These are phyloP conservation scores for Diceros bicornis DNA, from an alignment of 2,797 vertebrate species.

Conservation along the genomic window DNA sequence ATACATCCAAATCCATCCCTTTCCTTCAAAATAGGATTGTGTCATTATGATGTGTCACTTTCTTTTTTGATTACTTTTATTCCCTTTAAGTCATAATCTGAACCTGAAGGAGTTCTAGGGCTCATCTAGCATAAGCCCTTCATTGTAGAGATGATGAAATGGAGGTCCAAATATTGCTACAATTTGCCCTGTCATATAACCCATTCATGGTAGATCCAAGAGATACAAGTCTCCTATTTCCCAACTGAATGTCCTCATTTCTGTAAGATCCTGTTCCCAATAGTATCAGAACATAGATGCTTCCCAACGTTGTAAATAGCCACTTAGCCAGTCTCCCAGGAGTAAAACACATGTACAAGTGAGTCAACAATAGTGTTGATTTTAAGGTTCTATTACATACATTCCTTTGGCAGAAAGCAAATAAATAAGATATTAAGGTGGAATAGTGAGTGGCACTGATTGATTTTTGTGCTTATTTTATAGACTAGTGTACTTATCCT, in stretches of 20 bases:
- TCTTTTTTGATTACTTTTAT: background rate
- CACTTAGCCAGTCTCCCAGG: background rate
- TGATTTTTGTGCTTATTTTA: slow-evolving; percentile 58
- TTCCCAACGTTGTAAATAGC: background rate
- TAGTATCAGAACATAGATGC: background rate
- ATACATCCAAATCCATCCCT: background rate
- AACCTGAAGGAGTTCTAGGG: background rate
- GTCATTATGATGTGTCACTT: background rate
- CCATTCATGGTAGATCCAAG: background rate
- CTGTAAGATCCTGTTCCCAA: background rate
- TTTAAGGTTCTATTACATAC: background rate
- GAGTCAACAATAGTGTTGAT: background rate
- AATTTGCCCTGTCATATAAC: background rate
- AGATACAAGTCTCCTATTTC: background rate
- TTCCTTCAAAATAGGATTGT: background rate
- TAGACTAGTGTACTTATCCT: background rate
- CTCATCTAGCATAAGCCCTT: background rate
- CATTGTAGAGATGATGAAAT: slow-evolving; percentile 7
- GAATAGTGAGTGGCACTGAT: background rate
- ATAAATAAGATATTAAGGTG: background rate
- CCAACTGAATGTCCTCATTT: background rate
- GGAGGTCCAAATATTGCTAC: background rate
- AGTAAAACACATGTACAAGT: background rate
- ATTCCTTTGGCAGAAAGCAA: background rate
- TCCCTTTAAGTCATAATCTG: slow-evolving; percentile 3